Percentiles rank a stretch among this genome's conserved stretches.
phyloP scores from a whole-genome alignment of 1,140 invertebrate species.

The Anadara kagoshimensis region DNA sequence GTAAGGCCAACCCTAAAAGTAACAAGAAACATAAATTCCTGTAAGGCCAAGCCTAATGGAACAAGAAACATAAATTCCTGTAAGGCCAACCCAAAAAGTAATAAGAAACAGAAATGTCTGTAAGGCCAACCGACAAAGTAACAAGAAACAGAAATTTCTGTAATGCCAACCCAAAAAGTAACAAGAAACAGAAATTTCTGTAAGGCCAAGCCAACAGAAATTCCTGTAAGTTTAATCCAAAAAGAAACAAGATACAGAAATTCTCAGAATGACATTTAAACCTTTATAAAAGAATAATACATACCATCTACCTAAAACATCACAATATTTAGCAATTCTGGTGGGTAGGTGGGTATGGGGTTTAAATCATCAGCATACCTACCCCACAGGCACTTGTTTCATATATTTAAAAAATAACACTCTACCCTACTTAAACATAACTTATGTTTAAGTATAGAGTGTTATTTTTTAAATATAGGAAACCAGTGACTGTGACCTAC shows the following conservation, averaged over 20 bases:
- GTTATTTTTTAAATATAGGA: too few species aligned
- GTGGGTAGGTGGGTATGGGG: neutral
- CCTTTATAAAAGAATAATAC: neutral
- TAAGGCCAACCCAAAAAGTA: conserved; percentile 85
- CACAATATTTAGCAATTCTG: neutral
- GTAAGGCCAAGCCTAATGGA: conserved; percentile 85
- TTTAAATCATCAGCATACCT: neutral
- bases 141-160: conserved; percentile 79
- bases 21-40: conserved; percentile 79
- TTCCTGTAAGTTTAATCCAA: conserved; percentile 91
- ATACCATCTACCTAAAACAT: neutral
- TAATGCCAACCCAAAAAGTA: conserved; percentile 85
- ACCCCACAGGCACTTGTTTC: too few species aligned
- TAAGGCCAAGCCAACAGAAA: conserved; percentile 85
- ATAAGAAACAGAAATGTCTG: conserved; percentile 79
- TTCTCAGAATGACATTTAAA: neutral
- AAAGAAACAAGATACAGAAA: neutral
- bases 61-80: conserved; percentile 79
- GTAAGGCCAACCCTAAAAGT: conserved; percentile 85
- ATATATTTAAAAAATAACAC: too few species aligned
- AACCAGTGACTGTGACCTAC: too few species aligned
- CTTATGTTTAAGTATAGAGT: too few species aligned
- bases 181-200: conserved; percentile 79
- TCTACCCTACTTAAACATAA: too few species aligned
- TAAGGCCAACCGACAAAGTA: conserved; percentile 76